Evolutionary conservation across 1,140 invertebrate species (phyloP), one percentile per base, ranked within the genome.

Genomic region (Arion vulgaris): DNA sequence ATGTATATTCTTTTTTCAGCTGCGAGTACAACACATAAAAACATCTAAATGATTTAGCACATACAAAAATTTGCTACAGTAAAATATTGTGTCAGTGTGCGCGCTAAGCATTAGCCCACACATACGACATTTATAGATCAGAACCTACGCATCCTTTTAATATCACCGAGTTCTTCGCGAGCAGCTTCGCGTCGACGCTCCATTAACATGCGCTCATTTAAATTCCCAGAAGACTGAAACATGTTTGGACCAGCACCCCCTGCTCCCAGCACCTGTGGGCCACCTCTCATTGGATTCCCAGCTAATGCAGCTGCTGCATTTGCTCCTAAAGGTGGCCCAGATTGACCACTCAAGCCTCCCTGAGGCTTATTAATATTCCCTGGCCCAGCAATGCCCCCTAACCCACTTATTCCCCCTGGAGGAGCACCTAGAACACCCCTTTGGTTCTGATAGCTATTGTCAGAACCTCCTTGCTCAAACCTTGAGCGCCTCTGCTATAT

Each of bases 141-240:
- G 74, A 81, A 87, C 41, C 86, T 80, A 5, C 86, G 84, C 86
- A 87, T 87, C 76, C 86, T 85, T 80, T 87, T 87, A 81, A 87
- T 86, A 68, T 87, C 85, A 66, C 51, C 80, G 41, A 86, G 76
- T 71, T 87, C 86, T 36, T 87, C 86, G 51, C 85, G 76, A 19
- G 80, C 80, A 19, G 83, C 84, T 69, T 83, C 85, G 71, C 85
- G 53, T 39, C 84, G 79, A 49, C 84, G 79, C 39, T 85, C 85
- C 82, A 85, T 75, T 68, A 84, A 57, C 17, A 53, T 73, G 32
- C 83, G 78, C n/a, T 85, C 84, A 41, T 76, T 81, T 71, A 84
- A 75, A 28, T 72, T 62, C 13, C 51, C 74, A 26, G 51, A 41
- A 41, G 69, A 39, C 62, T 51, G 45, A 39, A 57, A 77, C 77